phyloP scores from a whole-genome alignment of 2,888 invertebrate genomes.

The Drosophila aldrichi region DNA sequence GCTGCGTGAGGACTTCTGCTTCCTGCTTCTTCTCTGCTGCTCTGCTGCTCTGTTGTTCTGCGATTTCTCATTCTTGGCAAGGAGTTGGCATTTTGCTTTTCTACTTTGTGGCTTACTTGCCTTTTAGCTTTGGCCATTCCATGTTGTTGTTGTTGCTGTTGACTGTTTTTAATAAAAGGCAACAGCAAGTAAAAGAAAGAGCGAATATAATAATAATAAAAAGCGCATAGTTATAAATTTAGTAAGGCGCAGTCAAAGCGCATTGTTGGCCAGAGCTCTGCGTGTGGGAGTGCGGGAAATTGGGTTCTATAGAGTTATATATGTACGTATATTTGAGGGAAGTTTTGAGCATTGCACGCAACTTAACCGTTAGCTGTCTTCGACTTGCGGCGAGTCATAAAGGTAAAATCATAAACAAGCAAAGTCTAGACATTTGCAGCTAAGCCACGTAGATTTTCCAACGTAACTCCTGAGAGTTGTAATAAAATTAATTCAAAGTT shows the following conservation, averaged over 20 bases:
- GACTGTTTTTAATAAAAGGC: conserved; percentile 74
- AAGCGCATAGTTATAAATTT: conserved; percentile 77
- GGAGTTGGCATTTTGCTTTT: conserved; percentile 78
- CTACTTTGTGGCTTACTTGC: conserved; percentile 78
- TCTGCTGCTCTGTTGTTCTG: conserved; percentile 41
- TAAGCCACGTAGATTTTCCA: conserved; percentile 4
- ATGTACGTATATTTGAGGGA: conserved; percentile 20
- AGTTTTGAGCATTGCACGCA: conserved; percentile 58
- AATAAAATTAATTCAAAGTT: conserved; percentile 61
- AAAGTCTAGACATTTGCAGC: conserved; percentile 54
- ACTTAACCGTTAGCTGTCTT: conserved; percentile 58
- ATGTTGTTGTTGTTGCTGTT: conserved; percentile 42
- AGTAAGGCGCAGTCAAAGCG: conserved; percentile 67
- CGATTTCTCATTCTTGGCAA: conserved; percentile 44
- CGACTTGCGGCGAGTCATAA: conserved; percentile 50
- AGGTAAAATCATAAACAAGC: conserved; percentile 70
- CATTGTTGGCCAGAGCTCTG: conserved; percentile 57
- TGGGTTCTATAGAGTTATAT: conserved; percentile 54
- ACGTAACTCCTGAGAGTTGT: conserved; percentile 31
- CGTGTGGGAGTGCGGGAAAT: conserved; percentile 43
- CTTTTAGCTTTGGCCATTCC: conserved; percentile 75
- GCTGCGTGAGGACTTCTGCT: conserved; percentile 48
- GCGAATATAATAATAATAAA: conserved; percentile 44
- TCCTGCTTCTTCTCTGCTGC: neutral
- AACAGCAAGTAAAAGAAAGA: conserved; percentile 27